A percentile compares a stretch with the other conserved stretches of the same genome.
Conservation (phyloP, 2,797 vertebrate genomes). For the Sus cebifrons region DNA sequence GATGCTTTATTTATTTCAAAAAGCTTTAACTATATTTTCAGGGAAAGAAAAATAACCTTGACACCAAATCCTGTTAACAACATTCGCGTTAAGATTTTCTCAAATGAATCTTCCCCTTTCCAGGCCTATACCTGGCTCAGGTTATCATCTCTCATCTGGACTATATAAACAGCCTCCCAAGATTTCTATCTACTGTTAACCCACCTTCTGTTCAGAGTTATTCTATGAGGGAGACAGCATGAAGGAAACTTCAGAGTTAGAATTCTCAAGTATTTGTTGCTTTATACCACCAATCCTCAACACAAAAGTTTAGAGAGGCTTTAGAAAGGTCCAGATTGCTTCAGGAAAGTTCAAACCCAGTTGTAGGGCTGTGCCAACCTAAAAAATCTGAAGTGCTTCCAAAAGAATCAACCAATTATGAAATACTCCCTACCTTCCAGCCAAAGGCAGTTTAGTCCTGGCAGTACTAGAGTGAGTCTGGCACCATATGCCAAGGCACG, state of each 20-base stretch:
- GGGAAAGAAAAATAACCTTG: neutral
- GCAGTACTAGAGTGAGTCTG: neutral
- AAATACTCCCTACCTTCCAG: neutral
- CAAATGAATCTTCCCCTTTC: neutral
- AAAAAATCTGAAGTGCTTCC: neutral
- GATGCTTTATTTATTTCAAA: conserved; percentile 24
- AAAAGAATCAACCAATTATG: neutral
- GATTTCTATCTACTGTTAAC: neutral
- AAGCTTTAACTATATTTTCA: neutral
- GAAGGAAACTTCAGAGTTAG: neutral
- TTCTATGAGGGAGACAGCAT: neutral
- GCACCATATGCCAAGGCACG: neutral
- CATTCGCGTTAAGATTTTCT: conserved; percentile 17
- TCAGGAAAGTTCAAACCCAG: conserved; percentile 9
- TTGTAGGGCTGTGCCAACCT: neutral
- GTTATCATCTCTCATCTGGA: conserved; percentile 4
- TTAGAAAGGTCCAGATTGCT: neutral
- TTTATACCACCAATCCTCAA: neutral
- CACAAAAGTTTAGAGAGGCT: neutral
- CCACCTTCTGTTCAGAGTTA: conserved; percentile 30
- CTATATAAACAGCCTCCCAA: neutral
- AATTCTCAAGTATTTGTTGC: neutral
- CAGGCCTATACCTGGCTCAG: neutral
- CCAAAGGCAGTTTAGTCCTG: neutral
- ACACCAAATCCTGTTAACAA: conserved; percentile 44